A percentile compares a stretch with the other conserved stretches of the same genome.
phyloP scores from a whole-genome alignment of 2,797 vertebrate genomes.

The Aplochiton taeniatus region DNA sequence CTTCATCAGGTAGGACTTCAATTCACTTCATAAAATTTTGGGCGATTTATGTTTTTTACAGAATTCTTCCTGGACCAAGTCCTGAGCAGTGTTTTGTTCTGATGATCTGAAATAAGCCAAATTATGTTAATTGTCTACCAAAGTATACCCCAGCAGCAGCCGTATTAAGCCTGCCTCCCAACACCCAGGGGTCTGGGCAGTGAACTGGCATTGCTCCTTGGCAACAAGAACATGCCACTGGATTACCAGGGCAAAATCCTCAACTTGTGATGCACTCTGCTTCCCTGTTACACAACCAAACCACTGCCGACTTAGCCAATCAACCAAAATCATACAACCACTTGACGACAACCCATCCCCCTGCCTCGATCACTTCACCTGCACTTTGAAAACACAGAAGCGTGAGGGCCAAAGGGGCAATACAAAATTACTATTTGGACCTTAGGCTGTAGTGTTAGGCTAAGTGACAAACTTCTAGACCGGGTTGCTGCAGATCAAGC shows the following conservation, averaged over 20 bases:
- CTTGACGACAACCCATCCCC: not conserved
- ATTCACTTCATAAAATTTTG: no score
- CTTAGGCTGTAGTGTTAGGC: no score
- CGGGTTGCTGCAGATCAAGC: conserved; percentile 1
- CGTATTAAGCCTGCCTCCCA: conserved; percentile 3
- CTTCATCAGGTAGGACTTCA: no score
- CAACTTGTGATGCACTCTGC: conserved; percentile 26
- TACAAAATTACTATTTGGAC: conserved; percentile 14
- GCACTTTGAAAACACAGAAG: conserved; percentile 24
- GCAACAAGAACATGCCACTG: conserved; percentile 21
- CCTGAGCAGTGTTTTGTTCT: no score
- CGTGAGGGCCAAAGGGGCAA: conserved; percentile 27
- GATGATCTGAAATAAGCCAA: no score
- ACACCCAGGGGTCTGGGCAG: not conserved
- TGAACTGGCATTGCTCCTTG: conserved; percentile 12
- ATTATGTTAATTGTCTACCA: no score
- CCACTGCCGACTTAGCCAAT: not conserved
- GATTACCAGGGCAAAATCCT: conserved; percentile 35
- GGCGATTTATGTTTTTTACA: no score
- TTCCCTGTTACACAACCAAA: conserved; percentile 15
- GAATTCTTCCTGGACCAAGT: no score
- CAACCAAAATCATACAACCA: no score
- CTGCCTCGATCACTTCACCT: conserved; percentile 19
- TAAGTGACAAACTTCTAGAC: conserved; percentile 3
- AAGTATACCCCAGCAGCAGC: not conserved